These are phyloP conservation scores for Leptopilina syphax DNA, from an alignment of 2,888 invertebrate species.

Conservation along the genomic window DNA sequence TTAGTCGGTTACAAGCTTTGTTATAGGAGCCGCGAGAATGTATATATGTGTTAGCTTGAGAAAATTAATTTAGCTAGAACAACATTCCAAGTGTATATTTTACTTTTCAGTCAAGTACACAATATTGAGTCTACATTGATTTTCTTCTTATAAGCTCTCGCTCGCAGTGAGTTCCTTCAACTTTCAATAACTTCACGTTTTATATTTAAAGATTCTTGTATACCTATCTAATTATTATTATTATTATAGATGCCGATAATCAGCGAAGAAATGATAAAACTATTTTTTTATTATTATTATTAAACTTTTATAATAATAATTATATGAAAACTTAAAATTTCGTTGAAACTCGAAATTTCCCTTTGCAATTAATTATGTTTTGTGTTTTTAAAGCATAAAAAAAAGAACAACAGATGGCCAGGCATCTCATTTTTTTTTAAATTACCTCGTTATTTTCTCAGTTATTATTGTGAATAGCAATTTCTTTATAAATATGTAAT, in stretches of 20 bases:
- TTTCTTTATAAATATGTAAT: slow-evolving; percentile 9
- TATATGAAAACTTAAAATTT: too few species aligned
- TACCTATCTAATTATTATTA: too few species aligned
- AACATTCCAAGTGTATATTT: background rate
- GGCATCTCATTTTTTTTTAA: background rate
- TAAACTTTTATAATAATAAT: too few species aligned
- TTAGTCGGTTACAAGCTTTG: slow-evolving; percentile 16
- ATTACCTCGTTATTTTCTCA: slow-evolving; percentile 11
- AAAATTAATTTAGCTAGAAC: background rate
- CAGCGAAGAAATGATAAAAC: too few species aligned
- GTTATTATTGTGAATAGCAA: background rate
- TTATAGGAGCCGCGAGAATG: background rate
- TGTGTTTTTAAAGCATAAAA: background rate
- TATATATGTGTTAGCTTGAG: background rate
- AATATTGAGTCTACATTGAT: background rate
- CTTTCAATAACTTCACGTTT: background rate
- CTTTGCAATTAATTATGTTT: background rate
- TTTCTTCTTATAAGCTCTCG: background rate
- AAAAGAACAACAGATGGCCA: background rate
- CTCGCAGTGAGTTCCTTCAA: background rate
- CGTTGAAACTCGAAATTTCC: background rate
- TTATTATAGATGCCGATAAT: too few species aligned
- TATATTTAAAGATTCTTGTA: too few species aligned
- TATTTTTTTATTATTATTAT: too few species aligned
- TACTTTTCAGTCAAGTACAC: too few species aligned